Percentiles rank a stretch among this genome's conserved stretches.
These are phyloP conservation scores for Gymnodraco acuticeps DNA, from an alignment of 2,797 vertebrate species.

Conservation along the genomic window DNA sequence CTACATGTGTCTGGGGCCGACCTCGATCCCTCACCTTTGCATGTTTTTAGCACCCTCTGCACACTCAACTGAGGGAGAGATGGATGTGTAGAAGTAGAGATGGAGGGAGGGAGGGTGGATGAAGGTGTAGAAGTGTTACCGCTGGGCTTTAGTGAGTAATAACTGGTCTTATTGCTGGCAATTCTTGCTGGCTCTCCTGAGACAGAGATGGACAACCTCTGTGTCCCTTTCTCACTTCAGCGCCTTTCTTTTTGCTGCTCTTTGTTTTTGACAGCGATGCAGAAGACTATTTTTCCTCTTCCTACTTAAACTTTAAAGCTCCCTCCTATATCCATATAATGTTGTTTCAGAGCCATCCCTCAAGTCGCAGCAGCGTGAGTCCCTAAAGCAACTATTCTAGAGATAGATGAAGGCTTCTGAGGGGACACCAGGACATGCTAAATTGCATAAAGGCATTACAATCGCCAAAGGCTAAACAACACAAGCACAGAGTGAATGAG, in stretches of 20 bases:
- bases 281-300: slow-evolving; percentile 28
- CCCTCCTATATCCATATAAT: slow-evolving; percentile 55
- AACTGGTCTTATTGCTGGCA: slow-evolving; percentile 66
- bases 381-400: slow-evolving; percentile 75
- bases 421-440: slow-evolving; percentile 13
- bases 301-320: slow-evolving; percentile 38
- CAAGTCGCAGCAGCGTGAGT: slow-evolving; percentile 63
- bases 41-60: slow-evolving; percentile 43
- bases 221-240: slow-evolving; percentile 52
- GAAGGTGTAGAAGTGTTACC: slow-evolving; percentile 45
- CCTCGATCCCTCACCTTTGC: slow-evolving; percentile 45
- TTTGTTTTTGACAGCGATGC: slow-evolving; percentile 50
- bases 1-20: slow-evolving; percentile 30
- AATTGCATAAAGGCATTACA: slow-evolving; percentile 29
- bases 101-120: slow-evolving; percentile 3
- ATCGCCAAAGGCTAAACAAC: slow-evolving; percentile 19
- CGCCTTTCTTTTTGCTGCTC: slow-evolving; percentile 9
- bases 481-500: neutral
- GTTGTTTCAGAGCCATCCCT: slow-evolving; percentile 68
- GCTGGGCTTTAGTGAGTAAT: slow-evolving; percentile 73
- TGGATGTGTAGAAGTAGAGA: slow-evolving; percentile 40
- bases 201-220: slow-evolving; percentile 68
- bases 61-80: slow-evolving; percentile 24
- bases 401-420: slow-evolving; percentile 39
- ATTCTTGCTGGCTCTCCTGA: slow-evolving; percentile 62